Evolutionary conservation across 2,888 invertebrate genomes (phyloP), one percentile per base, ranked within the genome.

Genomic region (Stictocephala bisonia): DNA sequence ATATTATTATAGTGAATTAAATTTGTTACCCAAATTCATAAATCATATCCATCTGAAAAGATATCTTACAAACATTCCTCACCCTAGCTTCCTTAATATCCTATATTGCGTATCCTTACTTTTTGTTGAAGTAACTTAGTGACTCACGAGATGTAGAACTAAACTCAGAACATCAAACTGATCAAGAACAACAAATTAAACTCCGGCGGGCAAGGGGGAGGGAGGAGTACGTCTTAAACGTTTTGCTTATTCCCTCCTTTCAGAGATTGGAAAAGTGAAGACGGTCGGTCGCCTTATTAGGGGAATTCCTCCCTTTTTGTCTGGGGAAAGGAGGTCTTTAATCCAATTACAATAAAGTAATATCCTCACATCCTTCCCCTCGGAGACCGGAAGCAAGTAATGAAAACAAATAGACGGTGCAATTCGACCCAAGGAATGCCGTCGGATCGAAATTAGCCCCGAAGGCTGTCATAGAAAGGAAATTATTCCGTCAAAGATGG

Each of bases 321-420:
- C 41, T 40, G 40, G 64, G 64, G 64, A 60, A 41, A 41, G 64
- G 44, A 64, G 60, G 70, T 71, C 70, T 71, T 71, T 71, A 71
- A 71, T 71, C 70, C 70, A 71, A 71, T 71, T 71, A 71, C 70
- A 71, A 71, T 71, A 71, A 71, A 71, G 70, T 71, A 71, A 71
- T 71, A 71, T 71, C 70, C 70, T 44, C 27, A 70, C 51, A 31
- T 53, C 50, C 35, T n/a, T 18, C 27, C 70, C 18, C 51, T 31
- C 15, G n/a, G 4, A 2, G 15, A 1, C n/a, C 44, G 7, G 64
- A 22, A 64, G 40, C 44, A 24, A 3, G 64, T 64, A 64, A 64
- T 64, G 64, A 64, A 64, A 64, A 64, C 64, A 64, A 64, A 64
- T 64, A 64, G 64, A 41, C 26, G n/a, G 64, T 44, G 40, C 44